Evolutionary conservation across 2,797 vertebrate species (phyloP), one percentile per base, ranked within the genome.

Genomic region (Synanceia verrucosa): DNA sequence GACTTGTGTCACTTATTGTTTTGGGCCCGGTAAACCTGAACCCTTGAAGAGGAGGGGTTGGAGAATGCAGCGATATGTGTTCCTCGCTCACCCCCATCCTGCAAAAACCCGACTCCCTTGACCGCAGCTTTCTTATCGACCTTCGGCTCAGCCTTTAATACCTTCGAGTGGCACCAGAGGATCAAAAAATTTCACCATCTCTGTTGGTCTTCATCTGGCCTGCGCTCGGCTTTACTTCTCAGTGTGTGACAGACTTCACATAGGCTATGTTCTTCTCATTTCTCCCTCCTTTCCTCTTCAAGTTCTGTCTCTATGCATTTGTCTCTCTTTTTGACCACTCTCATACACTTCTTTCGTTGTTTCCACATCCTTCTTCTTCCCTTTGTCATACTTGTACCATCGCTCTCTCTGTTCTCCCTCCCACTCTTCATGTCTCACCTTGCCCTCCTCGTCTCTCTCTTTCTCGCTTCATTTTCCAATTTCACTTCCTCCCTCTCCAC

Each of bases 121-220:
- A 81, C 75, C 74, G 50, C 43, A 65, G 77, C 65, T 83, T 79
- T 55, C 73, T 73, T 76, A 86, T 84, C 31, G 67, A 84, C 83
- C 80, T 83, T 71, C 46, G 61, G 72, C 68, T 89, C 68, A 86
- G 79, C 70, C 63, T 78, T 80, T 85, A 82, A 81, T 77, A 70
- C 76, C 83, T 58, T 69, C 18, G 59, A 76, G 79, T 63, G 80
- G 74, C 80, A 79, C 81, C 70, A 56, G 78, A 83, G 82, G 78
- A 77, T 84, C 83, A 81, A 63, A 43, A 82, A 78, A 66, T 84
- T 46, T 65, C 70, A 50, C 73, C 75, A 65, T 55, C 76, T 73
- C 66, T 58, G 61, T 71, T 61, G 37, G 73, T 76, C 70, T 75
- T 79, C 85, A 74, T 80, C 75, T 67, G 21, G 51, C 65, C 47